Base-by-base conservation (phyloP, 2,888 invertebrate genomes). In the Drosophila siamana region DNA sequence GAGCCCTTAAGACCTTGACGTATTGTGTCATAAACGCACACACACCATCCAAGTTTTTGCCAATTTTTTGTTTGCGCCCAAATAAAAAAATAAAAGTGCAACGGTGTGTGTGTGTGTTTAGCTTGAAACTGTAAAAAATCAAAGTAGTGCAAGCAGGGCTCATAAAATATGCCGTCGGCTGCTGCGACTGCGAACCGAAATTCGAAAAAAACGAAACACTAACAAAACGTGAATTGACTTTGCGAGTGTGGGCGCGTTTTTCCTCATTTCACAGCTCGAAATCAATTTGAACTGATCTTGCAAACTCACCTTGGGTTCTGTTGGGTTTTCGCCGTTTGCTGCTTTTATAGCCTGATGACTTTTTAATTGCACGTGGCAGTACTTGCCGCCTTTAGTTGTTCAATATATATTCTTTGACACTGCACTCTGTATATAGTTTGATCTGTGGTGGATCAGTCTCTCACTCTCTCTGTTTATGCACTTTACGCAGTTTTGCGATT, bases 71-170 rank as follows among this genome's bases (percentile, higher is more conserved):
- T 73, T 69, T 64, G 56, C 63, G 54, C 60, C 46, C 71, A 78
- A 66, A 64, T 64, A 72, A 73, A 64, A 79, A 80, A 61, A 84
- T 59, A 65, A 68, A 66, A 63, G 51, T 55, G 57, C 56, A 48
- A 28, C 30, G 9, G 24, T 15, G 2, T 47, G 3, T 41, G 40
- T 40, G 8, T 60, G 47, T 38, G 33, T 86, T 85, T 85, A 79
- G 61, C 77, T 38, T 16, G 86, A 88, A 86, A 86, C 63, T 69
- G 88, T 86, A 86, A 86, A 86, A 88, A 86, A 88, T 84, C 74
- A 79, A 86, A 81, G 88, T 88, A 84, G 88, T 88, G 79, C 88
- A 86, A 83, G 47, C 63, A 57, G 68, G 64, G 69, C 74, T 85
- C 83, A 77, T 83, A 87, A 86, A 62, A 63, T 65, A 51, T 69